These are phyloP conservation scores for Melolontha melolontha DNA, from an alignment of 2,888 invertebrate species.

Conservation along the genomic window DNA sequence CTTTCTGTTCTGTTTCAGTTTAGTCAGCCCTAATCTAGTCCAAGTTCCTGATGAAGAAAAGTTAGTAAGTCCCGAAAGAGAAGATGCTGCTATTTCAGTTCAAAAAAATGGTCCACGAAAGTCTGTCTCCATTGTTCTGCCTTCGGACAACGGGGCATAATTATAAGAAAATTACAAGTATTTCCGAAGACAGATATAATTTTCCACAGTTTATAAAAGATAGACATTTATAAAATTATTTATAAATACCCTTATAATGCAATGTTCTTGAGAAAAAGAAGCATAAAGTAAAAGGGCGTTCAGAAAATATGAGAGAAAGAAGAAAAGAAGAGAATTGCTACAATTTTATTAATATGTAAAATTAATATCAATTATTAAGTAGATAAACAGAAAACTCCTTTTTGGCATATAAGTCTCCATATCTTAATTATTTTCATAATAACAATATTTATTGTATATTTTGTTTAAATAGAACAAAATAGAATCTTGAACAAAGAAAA, in stretches of 20 bases:
- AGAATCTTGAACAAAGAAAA: no score
- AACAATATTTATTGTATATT: no score
- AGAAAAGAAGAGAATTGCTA: not conserved
- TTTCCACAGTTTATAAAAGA: not conserved
- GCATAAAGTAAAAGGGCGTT: not conserved
- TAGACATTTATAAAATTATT: conserved; percentile 5
- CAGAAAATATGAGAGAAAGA: not conserved
- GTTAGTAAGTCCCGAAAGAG: conserved; percentile 59
- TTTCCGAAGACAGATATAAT: not conserved
- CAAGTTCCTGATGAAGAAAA: conserved; percentile 62
- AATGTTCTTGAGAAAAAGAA: no score
- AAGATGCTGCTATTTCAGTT: conserved; percentile 54
- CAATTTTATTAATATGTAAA: conserved; percentile 5
- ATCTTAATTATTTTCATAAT: not conserved
- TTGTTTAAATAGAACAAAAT: no score
- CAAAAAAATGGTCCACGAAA: conserved; percentile 63
- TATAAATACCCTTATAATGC: not conserved
- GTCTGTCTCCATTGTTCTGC: conserved; percentile 72
- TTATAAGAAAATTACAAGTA: not conserved
- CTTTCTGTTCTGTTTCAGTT: conserved; percentile 51
- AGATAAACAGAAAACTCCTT: not conserved
- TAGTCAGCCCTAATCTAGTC: conserved; percentile 61
- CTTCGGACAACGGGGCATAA: conserved; percentile 52
- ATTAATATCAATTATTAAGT: not conserved
- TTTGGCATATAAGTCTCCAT: not conserved